Base-by-base conservation (phyloP, 2,113 vertebrate species). In the Muntiacus reevesi region DNA sequence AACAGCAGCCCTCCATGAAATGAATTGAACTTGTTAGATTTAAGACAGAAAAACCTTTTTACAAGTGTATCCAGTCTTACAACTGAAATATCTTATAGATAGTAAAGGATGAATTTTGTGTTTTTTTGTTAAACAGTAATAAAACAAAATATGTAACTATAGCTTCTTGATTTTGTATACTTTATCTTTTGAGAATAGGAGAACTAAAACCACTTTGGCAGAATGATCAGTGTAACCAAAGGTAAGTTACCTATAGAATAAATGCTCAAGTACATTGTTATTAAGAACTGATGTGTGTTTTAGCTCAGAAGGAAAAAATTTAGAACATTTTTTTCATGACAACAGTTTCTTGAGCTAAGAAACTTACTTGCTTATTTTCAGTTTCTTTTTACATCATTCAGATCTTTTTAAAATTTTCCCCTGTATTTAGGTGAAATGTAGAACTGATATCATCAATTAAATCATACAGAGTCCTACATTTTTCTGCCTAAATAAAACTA, bases 141-240 rank as follows among this genome's bases (percentile, higher is more conserved):
- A 96, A 97, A 98, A 98, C 97, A 98, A 62, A 95, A 97, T 98
- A 98, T 82, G 98, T 99, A 99, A 99, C 98, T 99, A 97, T 96
- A 97, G 97, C 98, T 99, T 40, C 60, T 93, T 97, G n/a, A n/a
- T 91, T 95, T 79, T 92, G 54, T 91, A 76, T 87, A 36, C 95
- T 97, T 98, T 99, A 97, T 98, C 94, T 97, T 96, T 97, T 98
- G 95, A 97, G 97, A 98, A 98, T 98, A 98, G 96, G 98, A 98
- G 99, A 98, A 97, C 50, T 64, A 74, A 94, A 98, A 94, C 36
- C 50, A 83, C 40, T 95, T 62, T 92, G 76, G 79, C 64, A 91
- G 91, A 95, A 91, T 82, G 43, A 95, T 95, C 57, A 79, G 17
- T 97, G 23, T 96, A 95, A 92, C 40, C 55, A 89, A 94, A 87